Evolutionary conservation across 2,113 vertebrate genomes (phyloP).

Genomic region (Xenopus borealis): DNA sequence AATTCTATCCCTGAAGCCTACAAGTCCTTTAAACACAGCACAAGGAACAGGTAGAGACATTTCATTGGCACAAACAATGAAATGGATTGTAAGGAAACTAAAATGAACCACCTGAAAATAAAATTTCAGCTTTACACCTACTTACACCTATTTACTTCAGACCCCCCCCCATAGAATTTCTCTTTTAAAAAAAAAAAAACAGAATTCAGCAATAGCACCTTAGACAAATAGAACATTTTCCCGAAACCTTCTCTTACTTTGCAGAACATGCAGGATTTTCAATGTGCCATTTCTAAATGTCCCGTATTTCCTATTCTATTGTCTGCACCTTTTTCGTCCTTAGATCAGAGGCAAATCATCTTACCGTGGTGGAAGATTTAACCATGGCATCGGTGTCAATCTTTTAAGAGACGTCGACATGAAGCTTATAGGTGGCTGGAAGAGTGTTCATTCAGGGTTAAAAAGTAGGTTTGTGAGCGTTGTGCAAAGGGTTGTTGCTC

Average conservation of each 20-base stretch:
- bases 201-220: too few relatives aligned
- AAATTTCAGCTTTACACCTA: too few relatives aligned
- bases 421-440: conserved; percentile 83
- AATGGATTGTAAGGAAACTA: too few relatives aligned
- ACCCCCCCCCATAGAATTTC: too few relatives aligned
- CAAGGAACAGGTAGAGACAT: background rate
- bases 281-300: background rate
- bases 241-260: too few relatives aligned
- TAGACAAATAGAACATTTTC: too few relatives aligned
- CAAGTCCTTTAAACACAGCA: conserved; percentile 39
- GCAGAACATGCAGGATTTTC: too few relatives aligned
- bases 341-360: conserved; percentile 49
- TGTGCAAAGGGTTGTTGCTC: conserved; percentile 54
- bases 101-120: too few relatives aligned
- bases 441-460: conserved; percentile 81
- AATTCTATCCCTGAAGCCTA: conserved; percentile 30
- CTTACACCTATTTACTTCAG: too few relatives aligned
- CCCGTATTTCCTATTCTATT: conserved; percentile 47
- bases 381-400: conserved; percentile 95
- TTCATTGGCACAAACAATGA: conserved; percentile 8
- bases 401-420: conserved; percentile 93
- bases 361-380: conserved; percentile 97
- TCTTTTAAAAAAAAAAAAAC: too few relatives aligned
- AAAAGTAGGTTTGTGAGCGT: conserved; percentile 61
- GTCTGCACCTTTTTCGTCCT: conserved; percentile 47